A percentile compares a stretch with the other conserved stretches of the same genome.
Conservation (phyloP, 2,113 vertebrate genomes). For the Turnix velox region DNA sequence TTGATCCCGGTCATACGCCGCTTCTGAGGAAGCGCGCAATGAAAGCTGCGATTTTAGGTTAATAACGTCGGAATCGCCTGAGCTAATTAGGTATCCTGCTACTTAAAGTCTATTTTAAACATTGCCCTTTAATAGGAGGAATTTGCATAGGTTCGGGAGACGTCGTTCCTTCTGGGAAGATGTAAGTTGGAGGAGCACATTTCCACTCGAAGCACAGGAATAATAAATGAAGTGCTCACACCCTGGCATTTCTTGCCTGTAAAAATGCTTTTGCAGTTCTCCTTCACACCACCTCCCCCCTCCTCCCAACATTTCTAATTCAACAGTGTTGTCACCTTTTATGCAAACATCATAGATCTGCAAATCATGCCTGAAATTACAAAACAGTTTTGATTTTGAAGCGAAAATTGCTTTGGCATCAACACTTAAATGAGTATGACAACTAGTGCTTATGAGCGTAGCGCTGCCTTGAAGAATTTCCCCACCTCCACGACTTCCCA, state of each 20-base stretch:
- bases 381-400: background rate
- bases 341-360: background rate
- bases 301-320: background rate
- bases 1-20: background rate
- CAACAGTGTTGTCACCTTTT: background rate
- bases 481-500: background rate
- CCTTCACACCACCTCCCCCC: background rate
- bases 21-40: background rate
- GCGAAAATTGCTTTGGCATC: conserved; percentile 13
- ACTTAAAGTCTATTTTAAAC: background rate
- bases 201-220: background rate
- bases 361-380: conserved; percentile 7
- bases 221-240: background rate
- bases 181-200: background rate
- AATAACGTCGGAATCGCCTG: background rate
- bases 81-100: background rate
- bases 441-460: background rate
- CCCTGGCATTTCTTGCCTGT: background rate
- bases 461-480: background rate
- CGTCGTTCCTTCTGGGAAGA: background rate
- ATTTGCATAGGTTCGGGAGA: background rate
- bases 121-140: background rate
- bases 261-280: background rate
- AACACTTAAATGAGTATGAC: background rate
- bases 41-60: background rate